Evolutionary conservation across 1,140 invertebrate species (phyloP).

Genomic region (Heterodera carotae): DNA sequence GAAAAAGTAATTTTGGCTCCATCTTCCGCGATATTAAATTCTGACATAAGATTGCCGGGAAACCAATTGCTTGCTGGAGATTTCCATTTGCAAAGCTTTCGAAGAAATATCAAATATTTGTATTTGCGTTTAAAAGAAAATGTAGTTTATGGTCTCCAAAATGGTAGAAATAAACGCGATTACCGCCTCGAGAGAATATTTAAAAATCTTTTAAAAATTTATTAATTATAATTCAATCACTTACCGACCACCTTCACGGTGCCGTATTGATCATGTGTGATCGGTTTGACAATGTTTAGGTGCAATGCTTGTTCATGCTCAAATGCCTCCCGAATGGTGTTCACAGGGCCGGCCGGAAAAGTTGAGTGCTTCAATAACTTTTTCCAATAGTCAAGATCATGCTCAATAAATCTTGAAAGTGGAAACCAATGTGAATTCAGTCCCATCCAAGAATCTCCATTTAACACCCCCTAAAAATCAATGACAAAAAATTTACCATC

Average conservation of each 20-base stretch:
- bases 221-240: not conserved
- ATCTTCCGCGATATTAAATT: too few species aligned
- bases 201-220: not conserved
- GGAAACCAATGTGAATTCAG: constrained; percentile 4
- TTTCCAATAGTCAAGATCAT: constrained; percentile 79
- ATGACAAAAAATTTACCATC: too few species aligned
- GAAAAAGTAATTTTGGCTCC: too few species aligned
- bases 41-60: too few species aligned
- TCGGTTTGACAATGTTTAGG: constrained; percentile 76
- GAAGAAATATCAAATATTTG: too few species aligned
- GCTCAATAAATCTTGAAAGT: constrained; percentile 70
- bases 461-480: too few species aligned
- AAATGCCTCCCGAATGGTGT: constrained; percentile 82
- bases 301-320: constrained; percentile 69
- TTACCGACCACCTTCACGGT: constrained; percentile 75
- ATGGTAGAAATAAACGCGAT: not conserved
- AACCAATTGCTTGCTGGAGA: too few species aligned
- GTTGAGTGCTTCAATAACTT: constrained; percentile 74
- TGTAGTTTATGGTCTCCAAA: too few species aligned
- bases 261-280: constrained; percentile 76
- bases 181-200: not conserved
- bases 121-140: too few species aligned
- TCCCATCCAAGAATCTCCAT: too few species aligned
- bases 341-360: constrained; percentile 87
- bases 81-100: too few species aligned